Conservation (phyloP, 2,113 vertebrate genomes). For the Hippocampus guttulatus region DNA sequence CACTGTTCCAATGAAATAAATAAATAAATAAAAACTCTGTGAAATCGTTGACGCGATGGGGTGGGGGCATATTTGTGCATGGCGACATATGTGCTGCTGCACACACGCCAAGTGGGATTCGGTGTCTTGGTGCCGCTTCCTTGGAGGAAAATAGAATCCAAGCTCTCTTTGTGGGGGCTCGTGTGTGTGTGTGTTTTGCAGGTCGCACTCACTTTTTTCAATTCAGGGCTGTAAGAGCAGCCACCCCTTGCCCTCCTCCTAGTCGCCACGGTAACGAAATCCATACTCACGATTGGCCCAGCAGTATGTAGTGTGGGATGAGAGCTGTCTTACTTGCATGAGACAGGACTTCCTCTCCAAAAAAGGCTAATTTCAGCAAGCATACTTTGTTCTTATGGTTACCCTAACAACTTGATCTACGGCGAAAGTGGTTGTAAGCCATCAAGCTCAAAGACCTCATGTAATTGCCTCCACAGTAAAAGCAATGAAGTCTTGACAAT, state of each 20-base stretch:
- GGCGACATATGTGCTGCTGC: too few species aligned
- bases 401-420: neutral
- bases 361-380: neutral
- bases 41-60: too few species aligned
- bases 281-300: neutral
- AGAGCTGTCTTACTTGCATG: neutral
- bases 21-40: too few species aligned
- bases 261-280: neutral
- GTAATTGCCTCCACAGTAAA: neutral
- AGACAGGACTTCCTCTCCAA: neutral
- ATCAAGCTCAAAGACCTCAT: neutral
- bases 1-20: too few species aligned
- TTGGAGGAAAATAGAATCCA: neutral
- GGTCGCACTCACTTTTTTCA: neutral
- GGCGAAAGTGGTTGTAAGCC: neutral
- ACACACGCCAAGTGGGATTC: too few species aligned
- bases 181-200: neutral
- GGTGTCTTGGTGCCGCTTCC: neutral
- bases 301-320: neutral
- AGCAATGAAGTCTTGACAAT: neutral
- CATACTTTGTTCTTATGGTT: neutral
- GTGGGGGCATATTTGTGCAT: too few species aligned
- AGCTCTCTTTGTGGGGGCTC: neutral
- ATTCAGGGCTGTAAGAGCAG: neutral
- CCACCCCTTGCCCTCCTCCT: neutral